Evolutionary conservation across 2,888 invertebrate genomes (phyloP).

Genomic region (Megastigmus dorsalis): DNA sequence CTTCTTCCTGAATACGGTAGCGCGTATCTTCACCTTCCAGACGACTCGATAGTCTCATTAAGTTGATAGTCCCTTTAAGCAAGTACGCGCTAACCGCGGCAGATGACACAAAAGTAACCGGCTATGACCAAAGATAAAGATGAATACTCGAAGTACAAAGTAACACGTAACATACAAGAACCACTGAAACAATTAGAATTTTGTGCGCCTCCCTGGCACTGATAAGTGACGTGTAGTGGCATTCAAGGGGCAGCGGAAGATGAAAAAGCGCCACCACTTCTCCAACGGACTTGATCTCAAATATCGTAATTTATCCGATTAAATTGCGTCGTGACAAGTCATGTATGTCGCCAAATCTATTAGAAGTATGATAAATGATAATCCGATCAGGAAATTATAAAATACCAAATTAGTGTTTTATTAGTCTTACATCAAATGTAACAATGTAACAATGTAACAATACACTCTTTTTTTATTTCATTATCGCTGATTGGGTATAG

Average conservation of each 20-base stretch:
- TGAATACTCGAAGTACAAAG: too few relatives aligned
- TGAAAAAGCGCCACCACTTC: neutral
- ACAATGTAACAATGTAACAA: too few relatives aligned
- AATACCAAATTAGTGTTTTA: too few relatives aligned
- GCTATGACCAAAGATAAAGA: too few relatives aligned
- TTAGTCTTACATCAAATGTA: too few relatives aligned
- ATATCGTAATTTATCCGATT: neutral
- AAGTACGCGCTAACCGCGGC: neutral
- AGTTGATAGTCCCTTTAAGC: conserved; percentile 3
- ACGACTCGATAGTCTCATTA: conserved; percentile 27
- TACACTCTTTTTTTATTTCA: too few relatives aligned
- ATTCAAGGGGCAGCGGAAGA: neutral
- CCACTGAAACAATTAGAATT: conserved; percentile 17
- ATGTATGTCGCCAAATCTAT: neutral
- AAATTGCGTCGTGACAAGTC: neutral
- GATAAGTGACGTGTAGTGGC: neutral
- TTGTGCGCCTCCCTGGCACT: neutral
- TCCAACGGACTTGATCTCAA: neutral
- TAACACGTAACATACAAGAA: neutral
- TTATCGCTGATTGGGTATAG: too few relatives aligned
- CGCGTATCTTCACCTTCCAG: neutral
- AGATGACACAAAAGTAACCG: too few relatives aligned
- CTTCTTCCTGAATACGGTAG: neutral
- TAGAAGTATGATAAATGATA: neutral
- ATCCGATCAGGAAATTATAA: too few relatives aligned